phyloP scores from a whole-genome alignment of 2,113 vertebrate genomes.

The Dasyurus viverrinus region DNA sequence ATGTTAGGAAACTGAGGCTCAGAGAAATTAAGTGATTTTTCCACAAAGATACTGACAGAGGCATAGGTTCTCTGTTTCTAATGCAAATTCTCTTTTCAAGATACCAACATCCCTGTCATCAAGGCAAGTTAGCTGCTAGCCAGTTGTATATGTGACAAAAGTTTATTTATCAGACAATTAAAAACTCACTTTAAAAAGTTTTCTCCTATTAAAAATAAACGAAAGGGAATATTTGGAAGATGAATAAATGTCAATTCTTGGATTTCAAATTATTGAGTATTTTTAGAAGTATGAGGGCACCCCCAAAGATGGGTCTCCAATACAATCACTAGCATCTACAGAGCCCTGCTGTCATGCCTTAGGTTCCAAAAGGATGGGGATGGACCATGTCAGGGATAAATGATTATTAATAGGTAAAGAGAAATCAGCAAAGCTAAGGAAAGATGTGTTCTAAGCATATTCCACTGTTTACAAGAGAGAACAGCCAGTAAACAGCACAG shows the following conservation, averaged over 20 bases:
- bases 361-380: neutral
- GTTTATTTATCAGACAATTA: slow-evolving; percentile 29
- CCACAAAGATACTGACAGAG: neutral
- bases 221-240: neutral
- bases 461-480: neutral
- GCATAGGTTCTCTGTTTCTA: neutral
- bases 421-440: neutral
- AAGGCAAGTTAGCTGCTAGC: neutral
- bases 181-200: slow-evolving; percentile 13
- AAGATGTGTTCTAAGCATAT: neutral
- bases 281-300: neutral
- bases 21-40: neutral
- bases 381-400: neutral
- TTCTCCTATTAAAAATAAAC: neutral
- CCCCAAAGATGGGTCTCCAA: neutral
- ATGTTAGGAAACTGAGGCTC: neutral
- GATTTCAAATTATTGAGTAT: neutral
- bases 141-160: neutral
- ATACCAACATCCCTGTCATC: neutral
- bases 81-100: neutral
- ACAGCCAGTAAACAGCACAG: neutral
- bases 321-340: neutral
- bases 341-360: neutral
- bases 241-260: neutral
- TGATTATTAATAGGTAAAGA: neutral